phyloP scores from a whole-genome alignment of 1,140 invertebrate species.

The Leptopilina clavipes region DNA sequence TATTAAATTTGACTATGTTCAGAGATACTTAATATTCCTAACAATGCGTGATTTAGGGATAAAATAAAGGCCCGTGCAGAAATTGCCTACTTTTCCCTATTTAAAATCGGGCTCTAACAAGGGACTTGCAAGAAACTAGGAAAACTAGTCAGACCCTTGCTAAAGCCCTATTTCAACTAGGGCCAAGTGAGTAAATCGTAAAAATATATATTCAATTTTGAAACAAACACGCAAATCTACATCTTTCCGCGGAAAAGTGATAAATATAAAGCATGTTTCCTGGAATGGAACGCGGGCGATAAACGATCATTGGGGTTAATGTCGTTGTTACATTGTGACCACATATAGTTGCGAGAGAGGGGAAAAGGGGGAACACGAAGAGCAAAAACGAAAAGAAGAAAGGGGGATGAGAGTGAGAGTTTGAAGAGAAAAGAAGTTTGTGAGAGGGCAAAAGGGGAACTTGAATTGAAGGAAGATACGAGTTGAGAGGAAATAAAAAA shows the following conservation, averaged over 20 bases:
- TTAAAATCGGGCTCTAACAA: too few species aligned
- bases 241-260: constrained; percentile 15
- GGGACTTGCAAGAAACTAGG: too few species aligned
- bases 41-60: too few species aligned
- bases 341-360: constrained; percentile 55
- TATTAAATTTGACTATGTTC: too few species aligned
- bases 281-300: background rate
- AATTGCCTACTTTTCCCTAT: too few species aligned
- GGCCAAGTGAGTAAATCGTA: too few species aligned
- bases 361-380: constrained; percentile 47
- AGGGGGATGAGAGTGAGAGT: constrained; percentile 52
- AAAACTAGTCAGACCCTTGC: too few species aligned
- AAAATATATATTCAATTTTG: too few species aligned
- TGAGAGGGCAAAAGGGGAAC: constrained; percentile 37
- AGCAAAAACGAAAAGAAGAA: constrained; percentile 50
- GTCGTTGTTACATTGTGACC: constrained; percentile 28
- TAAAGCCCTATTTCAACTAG: too few species aligned
- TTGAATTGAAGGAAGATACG: constrained; percentile 37
- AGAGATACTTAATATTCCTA: too few species aligned
- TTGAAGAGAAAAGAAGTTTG: constrained; percentile 42
- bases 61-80: too few species aligned
- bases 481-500: constrained; percentile 47
- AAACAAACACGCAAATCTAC: too few species aligned
- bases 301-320: constrained; percentile 32
- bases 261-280: constrained; percentile 31